Base-by-base conservation (phyloP, 2,888 invertebrate genomes). In the Phengaris arion region DNA sequence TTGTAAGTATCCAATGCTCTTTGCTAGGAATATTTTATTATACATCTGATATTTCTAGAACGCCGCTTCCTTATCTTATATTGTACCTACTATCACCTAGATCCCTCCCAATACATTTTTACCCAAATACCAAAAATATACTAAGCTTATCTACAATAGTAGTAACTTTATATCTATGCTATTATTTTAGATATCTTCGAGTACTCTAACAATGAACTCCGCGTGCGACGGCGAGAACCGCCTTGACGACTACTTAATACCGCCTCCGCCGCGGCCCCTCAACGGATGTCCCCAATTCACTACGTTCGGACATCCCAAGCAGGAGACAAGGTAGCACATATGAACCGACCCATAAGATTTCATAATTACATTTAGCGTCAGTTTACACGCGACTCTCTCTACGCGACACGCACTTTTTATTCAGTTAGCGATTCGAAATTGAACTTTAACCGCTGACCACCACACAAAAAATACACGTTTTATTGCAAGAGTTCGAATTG, bases 231-330 rank as follows among this genome's bases (percentile, higher is more conserved):
- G 87, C 64, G 92, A 93, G 51, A 85, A 84, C 79, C 83, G 90
- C 45, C 89, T 94, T 85, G 95, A 95, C 74, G 95, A 95, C 83
- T 95, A 95, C 82, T 85, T 95, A 81, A 93, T 95, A 68, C 95
- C 95, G 55, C 95, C 95, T 46, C 94, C 95, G n/a, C 95, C 95
- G 15, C 90, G 95, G 55, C 95, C 93, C 3, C 87, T 93, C 74
- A 89, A 89, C 81, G 90, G 88, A 69, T 84, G 88, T 68, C 89
- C 92, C 6, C 91, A 91, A 81, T 92, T 93, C 82, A 93, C 92
- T 74, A 93, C 93, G 12, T 93, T 93, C 77, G 93, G 93, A 77
- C 93, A 93, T 79, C 93, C 93, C 48, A 90, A 91, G 81, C 87
- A 87, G 78, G 93, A 93, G 74, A 85, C 81, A 76, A 89, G 91